Evolutionary conservation across 2,888 invertebrate species (phyloP), one percentile per base, ranked within the genome.

Genomic region (Hydrotaea cyrtoneurina): DNA sequence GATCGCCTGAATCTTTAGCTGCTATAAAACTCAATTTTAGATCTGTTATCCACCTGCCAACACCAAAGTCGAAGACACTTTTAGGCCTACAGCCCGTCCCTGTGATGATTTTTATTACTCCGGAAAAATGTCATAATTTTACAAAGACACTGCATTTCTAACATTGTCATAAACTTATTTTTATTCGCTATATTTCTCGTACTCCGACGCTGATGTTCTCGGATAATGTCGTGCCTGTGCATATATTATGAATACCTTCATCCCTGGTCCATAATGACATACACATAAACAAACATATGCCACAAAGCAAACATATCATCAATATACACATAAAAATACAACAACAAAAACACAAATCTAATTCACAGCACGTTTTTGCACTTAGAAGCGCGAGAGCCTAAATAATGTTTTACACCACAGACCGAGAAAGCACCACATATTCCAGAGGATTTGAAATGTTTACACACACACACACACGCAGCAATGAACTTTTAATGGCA

Each of bases 361-460:
- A 66, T 66, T 39, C 66, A 39, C 66, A 66, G 66, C 66, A 66
- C 66, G 66, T 66, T 66, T 39, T 39, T 66, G n/a, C 66, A 66
- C 66, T 66, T 66, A 66, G n/a, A 50, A 50, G 13, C 2, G n/a
- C 3, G n/a, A 66, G 26, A 64, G 43, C 66, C 19, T 39, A 43
- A 66, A 66, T 66, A 66, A 66, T 39, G 66, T 66, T 50, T 50
- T n/a, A n/a, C 50, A 43, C 57, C 19, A 66, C 11, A 31, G 8
- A 64, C 36, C 31, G 31, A 31, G 31, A 2, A 31, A 31, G 7
- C 31, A 31, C 7, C 31, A 7, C 31, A 31, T 31, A 31, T n/a
- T n/a, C 31, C 31, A 31, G 31, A 31, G 7, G 31, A 31, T 31
- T 31, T 31, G 31, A 31, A 31, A 31, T 31, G 31, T 39, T 39